Evolutionary conservation across 1,140 invertebrate genomes (phyloP), one percentile per base, ranked within the genome.

Genomic region (Rhagoletis zephyria): DNA sequence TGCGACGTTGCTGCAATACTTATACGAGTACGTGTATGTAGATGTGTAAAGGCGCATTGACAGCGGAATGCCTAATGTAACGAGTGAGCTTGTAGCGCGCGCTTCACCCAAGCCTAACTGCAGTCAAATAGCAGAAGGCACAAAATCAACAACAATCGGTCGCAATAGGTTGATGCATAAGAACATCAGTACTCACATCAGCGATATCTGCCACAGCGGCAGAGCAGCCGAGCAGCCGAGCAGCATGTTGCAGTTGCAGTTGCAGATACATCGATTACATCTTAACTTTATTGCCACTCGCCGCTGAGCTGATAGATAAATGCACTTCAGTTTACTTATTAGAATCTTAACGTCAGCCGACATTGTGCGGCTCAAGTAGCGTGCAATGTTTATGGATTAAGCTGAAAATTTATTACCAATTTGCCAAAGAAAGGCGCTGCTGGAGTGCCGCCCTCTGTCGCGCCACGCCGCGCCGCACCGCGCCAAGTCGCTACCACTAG

Each of bases 351-450:
- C 19, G 74, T 81, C 74, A 81, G 74, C n/a, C 74, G 74, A 81
- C 74, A 81, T 81, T 81, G 74, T 81, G n/a, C 48, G 4, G 14
- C 70, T 77, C 74, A 56, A 81, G 74, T 81, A 81, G 74, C 12
- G 14, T 81, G 45, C 74, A 81, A 81, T 81, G 74, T 81, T 81
- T 81, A 81, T 81, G 74, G 74, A 81, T 81, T 81, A 81, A 81
- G 74, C 74, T 81, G 74, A 81, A 81, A 81, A 81, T 59, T 81
- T 81, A 81, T 81, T 81, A 81, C 74, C 74, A 81, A 81, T 81
- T 81, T 81, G 74, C 74, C 74, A 81, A 81, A 81, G 74, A 81
- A 81, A 81, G 74, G 51, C 74, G 74, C 74, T 81, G 74, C 74
- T 81, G 74, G 74, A 81, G 74, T 81, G 48, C 74, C 74, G 74